Base-by-base conservation (phyloP, 2,797 vertebrate species). In the Denticeps clupeoides region DNA sequence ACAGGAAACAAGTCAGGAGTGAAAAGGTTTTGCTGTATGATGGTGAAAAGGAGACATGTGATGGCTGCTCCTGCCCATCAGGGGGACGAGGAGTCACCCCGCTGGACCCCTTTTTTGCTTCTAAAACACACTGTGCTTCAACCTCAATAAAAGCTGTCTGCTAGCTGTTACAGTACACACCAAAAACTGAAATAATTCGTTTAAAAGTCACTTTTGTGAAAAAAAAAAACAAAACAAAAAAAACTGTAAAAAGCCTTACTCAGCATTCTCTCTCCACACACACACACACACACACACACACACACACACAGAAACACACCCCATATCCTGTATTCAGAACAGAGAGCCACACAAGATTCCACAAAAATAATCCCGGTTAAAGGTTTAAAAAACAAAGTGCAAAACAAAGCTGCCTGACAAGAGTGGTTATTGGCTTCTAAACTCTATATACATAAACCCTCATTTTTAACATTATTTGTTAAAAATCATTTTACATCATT, bases 401-500 rank as follows among this genome's bases (percentile, higher is more conserved):
- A 56, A 58, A 59, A 55, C 32, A 40, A 62, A 64, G 56, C 65
- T 62, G 65, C 51, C 55, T 49, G 55, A 58, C 23, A 31, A 40
- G 38, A n/a, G 53, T 55, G 59, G 33, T 46, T 49, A 47, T 45
- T 45, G 35, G 29, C 33, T 49, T 55, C 45, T 54, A 45, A 59
- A 44, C 55, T 50, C 53, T 49, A 62, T 41, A 63, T 47, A 53
- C 53, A 54, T 38, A 42, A 45, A 47, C 25, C 5, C 2, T 11
- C 9, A 7, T 49, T 33, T 16, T 33, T 33, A 35, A 8, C 7
- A 2, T 3, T 38, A 3, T 21, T 21, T 19, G 7, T 19, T 38
- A n/a, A n/a, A n/a, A n/a, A n/a, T n/a, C 5, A 21, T 21, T 22
- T 32, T 41, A 19, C 9, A 42, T 43, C 41, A 26, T 43, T 23